Percentiles rank a stretch among this genome's conserved stretches.
These are phyloP conservation scores for Scylla paramamosain DNA, from an alignment of 1,140 invertebrate genomes.

Conservation along the genomic window DNA sequence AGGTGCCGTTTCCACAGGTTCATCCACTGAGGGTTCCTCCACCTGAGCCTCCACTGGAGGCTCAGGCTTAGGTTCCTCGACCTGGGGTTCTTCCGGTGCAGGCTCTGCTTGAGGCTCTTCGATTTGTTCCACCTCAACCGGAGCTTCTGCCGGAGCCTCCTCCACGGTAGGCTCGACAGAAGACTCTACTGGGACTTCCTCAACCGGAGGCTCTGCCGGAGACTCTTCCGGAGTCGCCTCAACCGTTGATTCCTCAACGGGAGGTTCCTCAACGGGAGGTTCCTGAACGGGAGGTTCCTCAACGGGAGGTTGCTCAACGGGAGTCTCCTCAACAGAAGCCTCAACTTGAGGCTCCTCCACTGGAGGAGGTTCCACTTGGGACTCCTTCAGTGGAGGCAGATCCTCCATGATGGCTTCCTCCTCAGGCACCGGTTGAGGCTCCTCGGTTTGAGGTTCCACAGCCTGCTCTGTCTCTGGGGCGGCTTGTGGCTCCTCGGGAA, in stretches of 20 bases:
- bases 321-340: conserved; percentile 28
- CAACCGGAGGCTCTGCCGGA: conserved; percentile 52
- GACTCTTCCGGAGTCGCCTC: conserved; percentile 39
- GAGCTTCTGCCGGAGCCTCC: conserved; percentile 24
- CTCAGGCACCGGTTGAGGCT: not conserved
- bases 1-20: conserved; percentile 27
- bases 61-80: conserved; percentile 43
- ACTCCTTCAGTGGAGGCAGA: conserved; percentile 40
- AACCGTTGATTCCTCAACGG: not conserved
- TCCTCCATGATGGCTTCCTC: conserved; percentile 57
- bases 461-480: conserved; percentile 27
- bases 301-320: not conserved
- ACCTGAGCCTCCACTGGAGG: conserved; percentile 66
- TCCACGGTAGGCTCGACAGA: conserved; percentile 8
- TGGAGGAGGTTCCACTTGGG: conserved; percentile 53
- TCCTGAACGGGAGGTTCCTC: conserved; percentile 40
- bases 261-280: conserved; percentile 34
- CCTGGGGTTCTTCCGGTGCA: conserved; percentile 67
- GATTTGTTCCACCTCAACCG: conserved; percentile 58
- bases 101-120: conserved; percentile 57
- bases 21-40: conserved; percentile 45
- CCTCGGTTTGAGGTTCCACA: conserved; percentile 61
- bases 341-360: conserved; percentile 63
- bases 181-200: conserved; percentile 34
- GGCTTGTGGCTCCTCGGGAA: conserved; percentile 55